Conservation (phyloP, 2,113 vertebrate species). For the Colistium nudipinnis region DNA sequence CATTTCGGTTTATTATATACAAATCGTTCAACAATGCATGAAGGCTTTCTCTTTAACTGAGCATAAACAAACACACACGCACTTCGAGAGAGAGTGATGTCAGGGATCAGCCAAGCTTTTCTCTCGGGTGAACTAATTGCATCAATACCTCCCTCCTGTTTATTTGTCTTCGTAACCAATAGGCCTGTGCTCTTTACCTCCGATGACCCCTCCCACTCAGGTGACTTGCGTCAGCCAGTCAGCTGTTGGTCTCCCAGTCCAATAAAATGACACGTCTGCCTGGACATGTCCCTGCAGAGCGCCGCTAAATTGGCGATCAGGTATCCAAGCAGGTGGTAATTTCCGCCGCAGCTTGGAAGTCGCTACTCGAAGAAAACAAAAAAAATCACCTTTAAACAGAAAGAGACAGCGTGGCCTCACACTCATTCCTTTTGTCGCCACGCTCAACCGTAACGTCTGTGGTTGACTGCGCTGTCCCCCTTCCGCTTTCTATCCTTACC, state of each 20-base stretch:
- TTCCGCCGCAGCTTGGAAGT: too few relatives aligned
- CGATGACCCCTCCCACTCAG: slow-evolving; percentile 6
- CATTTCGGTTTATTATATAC: too few relatives aligned
- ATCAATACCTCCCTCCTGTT: slow-evolving; percentile 7
- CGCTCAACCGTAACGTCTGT: slow-evolving; percentile 9
- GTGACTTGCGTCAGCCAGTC: slow-evolving; percentile 22
- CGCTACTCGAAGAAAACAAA: too few relatives aligned
- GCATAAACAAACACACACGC: not conserved
- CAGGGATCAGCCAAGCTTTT: slow-evolving; percentile 6
- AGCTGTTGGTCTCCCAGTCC: slow-evolving; percentile 7
- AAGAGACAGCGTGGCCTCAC: slow-evolving; percentile 8
- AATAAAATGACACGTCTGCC: slow-evolving; percentile 3
- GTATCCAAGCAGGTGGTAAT: too few relatives aligned
- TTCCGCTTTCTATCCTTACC: slow-evolving; percentile 54
- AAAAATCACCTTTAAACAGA: not conserved
- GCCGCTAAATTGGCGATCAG: not conserved
- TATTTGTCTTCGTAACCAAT: not conserved
- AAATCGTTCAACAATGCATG: not conserved
- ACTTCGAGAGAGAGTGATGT: not conserved
- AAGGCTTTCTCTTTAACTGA: not conserved
- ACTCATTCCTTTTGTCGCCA: slow-evolving; percentile 16
- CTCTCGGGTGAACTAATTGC: slow-evolving; percentile 4
- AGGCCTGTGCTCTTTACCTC: not conserved
- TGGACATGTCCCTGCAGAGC: slow-evolving; percentile 11
- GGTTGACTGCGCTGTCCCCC: slow-evolving; percentile 35